Base-by-base conservation (phyloP, 2,797 vertebrate genomes). In the Rhabdophis nuchalis region DNA sequence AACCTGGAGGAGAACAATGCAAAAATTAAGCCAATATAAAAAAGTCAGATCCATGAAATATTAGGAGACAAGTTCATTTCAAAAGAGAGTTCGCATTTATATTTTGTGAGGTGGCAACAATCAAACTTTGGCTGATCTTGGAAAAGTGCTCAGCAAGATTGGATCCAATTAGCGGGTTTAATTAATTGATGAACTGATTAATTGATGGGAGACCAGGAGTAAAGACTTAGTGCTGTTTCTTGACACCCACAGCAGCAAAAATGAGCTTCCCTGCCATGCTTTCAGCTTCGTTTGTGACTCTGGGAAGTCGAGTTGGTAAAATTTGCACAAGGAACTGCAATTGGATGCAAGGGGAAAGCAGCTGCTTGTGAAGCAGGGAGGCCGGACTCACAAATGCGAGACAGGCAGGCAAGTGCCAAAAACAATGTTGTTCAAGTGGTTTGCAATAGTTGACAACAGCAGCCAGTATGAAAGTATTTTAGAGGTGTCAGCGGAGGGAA, bases 401-500 rank as follows among this genome's bases (percentile, higher is more conserved):
- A 92, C 95, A 41, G 52, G 14, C 41, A 97, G 96, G 96, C 97
- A 97, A 97, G 97, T 97, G 97, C 97, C 96, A 97, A 97, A 94
- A 95, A 96, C 95, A 97, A 96, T 96, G 96, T 96, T 96, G 96
- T 97, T 97, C 97, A 97, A 97, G 41, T 96, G 96, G 95, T 95
- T 96, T 95, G 95, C 94, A 68, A 53, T 25, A 95, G 95, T 97
- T 97, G 97, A 97, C 97, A 97, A 97, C 97, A 97, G 97, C 97
- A 97, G 97, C 97, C 96, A 92, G 97, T 97, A 97, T 97, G 98
- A 97, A 97, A 96, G 97, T 97, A 98, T 98, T 97, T 97, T 96
- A 96, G 97, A 97, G 97, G 97, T 98, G 97, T 98, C 97, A 97
- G 96, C 97, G 97, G 97, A 98, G 97, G 97, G 97, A 98, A 97